These are phyloP conservation scores for Chelmon rostratus DNA, from an alignment of 2,797 vertebrate species.

Conservation along the genomic window DNA sequence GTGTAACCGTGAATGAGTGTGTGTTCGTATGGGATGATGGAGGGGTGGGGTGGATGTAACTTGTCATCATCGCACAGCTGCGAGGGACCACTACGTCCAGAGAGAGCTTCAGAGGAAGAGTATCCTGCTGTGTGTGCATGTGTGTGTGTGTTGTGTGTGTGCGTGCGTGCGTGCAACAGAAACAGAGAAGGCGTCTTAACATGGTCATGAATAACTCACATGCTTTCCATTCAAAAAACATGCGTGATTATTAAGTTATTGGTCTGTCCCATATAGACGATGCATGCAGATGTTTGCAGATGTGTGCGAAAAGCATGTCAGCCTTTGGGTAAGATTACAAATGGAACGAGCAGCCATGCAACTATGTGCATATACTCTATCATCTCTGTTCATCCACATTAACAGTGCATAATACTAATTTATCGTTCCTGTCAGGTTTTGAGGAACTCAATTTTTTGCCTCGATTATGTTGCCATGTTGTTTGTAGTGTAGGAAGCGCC, in stretches of 20 bases:
- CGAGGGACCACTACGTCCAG: slow-evolving; percentile 13
- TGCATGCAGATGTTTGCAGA: slow-evolving; percentile 26
- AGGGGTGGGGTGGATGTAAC: slow-evolving; percentile 11
- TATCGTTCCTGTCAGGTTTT: neutral
- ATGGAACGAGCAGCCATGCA: neutral
- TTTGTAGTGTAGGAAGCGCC: too few relatives aligned
- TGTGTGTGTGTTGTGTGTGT: neutral
- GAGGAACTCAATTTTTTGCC: neutral
- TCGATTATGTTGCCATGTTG: neutral
- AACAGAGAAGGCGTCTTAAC: slow-evolving; percentile 16
- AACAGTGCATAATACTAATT: neutral
- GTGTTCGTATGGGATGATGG: slow-evolving; percentile 12
- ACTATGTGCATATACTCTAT: neutral
- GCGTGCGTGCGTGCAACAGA: neutral
- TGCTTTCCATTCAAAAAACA: slow-evolving; percentile 31
- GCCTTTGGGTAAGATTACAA: neutral
- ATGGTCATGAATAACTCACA: slow-evolving; percentile 51
- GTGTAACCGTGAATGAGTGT: slow-evolving; percentile 30
- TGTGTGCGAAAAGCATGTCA: slow-evolving; percentile 11
- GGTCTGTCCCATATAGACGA: slow-evolving; percentile 25
- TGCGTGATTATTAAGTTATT: slow-evolving; percentile 50
- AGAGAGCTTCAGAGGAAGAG: neutral
- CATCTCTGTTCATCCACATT: neutral
- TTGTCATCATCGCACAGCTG: slow-evolving; percentile 50
- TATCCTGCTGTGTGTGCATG: neutral